Percentiles rank a stretch among this genome's conserved stretches.
phyloP scores from a whole-genome alignment of 37 sponge, comb jelly and placozoan genomes.

The Beroe forskalii region DNA sequence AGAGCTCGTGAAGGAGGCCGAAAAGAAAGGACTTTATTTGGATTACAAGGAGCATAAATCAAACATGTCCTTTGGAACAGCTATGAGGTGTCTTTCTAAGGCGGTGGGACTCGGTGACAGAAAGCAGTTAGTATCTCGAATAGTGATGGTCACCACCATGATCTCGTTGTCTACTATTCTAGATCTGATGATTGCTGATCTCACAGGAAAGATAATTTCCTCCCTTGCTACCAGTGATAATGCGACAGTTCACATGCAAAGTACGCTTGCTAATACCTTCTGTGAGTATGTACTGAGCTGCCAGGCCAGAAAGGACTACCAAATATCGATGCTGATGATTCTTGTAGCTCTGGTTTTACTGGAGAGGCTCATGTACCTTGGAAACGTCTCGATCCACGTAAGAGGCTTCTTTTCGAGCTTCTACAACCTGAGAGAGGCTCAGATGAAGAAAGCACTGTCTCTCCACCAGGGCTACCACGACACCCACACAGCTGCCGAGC shows the following conservation, averaged over 20 bases:
- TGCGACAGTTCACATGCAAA: neutral
- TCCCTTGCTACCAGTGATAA: neutral
- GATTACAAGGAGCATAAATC: neutral
- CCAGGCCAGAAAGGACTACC: neutral
- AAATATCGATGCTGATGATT: neutral
- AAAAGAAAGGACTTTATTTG: neutral
- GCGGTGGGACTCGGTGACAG: neutral
- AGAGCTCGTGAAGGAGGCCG: neutral
- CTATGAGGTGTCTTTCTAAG: neutral
- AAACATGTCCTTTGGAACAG: neutral
- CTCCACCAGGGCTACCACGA: neutral
- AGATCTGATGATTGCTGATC: neutral
- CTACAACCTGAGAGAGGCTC: neutral
- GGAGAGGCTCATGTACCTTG: neutral
- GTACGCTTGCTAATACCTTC: neutral
- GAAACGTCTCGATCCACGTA: neutral
- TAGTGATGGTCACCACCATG: neutral
- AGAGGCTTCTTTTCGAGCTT: neutral
- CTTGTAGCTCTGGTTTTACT: neutral
- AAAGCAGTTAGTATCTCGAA: neutral
- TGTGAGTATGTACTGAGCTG: neutral
- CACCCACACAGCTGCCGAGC: neutral
- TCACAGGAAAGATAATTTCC: neutral
- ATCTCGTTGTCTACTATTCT: neutral
- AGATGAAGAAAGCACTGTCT: neutral